These are phyloP conservation scores for Alauda arvensis DNA, from an alignment of 2,797 vertebrate species.

Conservation along the genomic window DNA sequence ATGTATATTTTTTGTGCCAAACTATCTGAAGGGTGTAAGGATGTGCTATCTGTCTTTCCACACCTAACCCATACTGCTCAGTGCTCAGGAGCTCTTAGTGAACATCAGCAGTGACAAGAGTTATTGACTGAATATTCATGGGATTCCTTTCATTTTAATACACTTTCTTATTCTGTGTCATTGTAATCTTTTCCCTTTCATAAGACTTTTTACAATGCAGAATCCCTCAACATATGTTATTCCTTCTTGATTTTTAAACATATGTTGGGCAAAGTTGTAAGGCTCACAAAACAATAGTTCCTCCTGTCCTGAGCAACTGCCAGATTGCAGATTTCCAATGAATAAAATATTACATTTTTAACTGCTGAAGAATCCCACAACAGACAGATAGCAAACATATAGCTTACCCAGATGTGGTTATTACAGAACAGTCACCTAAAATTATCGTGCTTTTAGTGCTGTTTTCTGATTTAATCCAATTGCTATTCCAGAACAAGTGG, in stretches of 20 bases:
- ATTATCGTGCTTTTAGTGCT: not conserved
- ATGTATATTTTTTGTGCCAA: not conserved
- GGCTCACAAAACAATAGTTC: constrained; percentile 1
- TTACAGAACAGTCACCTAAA: not conserved
- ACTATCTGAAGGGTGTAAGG: not conserved
- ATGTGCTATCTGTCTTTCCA: not conserved
- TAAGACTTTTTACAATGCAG: not conserved
- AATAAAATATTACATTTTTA: constrained; percentile 36
- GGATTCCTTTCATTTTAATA: not conserved
- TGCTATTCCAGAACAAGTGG: not conserved
- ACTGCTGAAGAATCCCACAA: not conserved
- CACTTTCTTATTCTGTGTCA: not conserved
- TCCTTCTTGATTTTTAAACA: constrained; percentile 17
- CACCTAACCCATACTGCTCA: not conserved
- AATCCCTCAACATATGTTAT: not conserved
- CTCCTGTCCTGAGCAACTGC: not conserved
- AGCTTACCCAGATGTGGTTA: not conserved
- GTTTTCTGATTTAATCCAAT: not conserved
- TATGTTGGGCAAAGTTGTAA: not conserved
- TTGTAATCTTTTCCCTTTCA: not conserved
- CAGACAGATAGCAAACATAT: not conserved
- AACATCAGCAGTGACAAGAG: not conserved
- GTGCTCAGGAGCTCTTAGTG: not conserved
- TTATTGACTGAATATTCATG: constrained; percentile 23
- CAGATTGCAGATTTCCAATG: not conserved